These are phyloP conservation scores for Atta colombica DNA, from an alignment of 1,140 invertebrate species.

Conservation along the genomic window DNA sequence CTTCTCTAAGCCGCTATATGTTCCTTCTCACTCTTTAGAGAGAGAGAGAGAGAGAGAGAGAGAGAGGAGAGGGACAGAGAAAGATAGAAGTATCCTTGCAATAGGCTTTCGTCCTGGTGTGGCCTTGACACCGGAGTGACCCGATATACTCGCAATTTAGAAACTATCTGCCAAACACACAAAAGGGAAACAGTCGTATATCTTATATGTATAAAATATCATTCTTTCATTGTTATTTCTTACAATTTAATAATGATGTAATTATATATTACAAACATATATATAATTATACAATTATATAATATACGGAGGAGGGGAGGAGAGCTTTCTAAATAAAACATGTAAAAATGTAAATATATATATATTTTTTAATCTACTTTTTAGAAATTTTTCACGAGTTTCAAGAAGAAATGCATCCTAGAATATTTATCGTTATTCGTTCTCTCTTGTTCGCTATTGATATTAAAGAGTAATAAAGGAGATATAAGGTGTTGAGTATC, in stretches of 20 bases:
- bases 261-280: background rate
- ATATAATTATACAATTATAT: background rate
- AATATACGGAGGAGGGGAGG: background rate
- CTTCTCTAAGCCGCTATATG: slow-evolving; percentile 12
- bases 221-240: background rate
- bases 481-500: background rate
- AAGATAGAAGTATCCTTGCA: background rate
- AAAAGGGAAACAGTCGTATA: background rate
- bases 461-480: slow-evolving; percentile 1
- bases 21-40: background rate
- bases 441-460: slow-evolving; percentile 5
- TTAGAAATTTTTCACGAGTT: background rate
- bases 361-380: background rate
- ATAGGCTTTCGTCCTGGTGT: slow-evolving; percentile 43
- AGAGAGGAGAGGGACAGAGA: background rate
- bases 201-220: background rate
- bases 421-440: background rate
- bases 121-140: slow-evolving; percentile 40
- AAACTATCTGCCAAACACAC: background rate
- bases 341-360: background rate
- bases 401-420: background rate
- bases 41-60: background rate
- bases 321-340: background rate
- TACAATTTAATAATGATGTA: background rate
- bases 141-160: slow-evolving; percentile 2